phyloP scores from a whole-genome alignment of 2,888 invertebrate species.

The Criorhina ranunculi region DNA sequence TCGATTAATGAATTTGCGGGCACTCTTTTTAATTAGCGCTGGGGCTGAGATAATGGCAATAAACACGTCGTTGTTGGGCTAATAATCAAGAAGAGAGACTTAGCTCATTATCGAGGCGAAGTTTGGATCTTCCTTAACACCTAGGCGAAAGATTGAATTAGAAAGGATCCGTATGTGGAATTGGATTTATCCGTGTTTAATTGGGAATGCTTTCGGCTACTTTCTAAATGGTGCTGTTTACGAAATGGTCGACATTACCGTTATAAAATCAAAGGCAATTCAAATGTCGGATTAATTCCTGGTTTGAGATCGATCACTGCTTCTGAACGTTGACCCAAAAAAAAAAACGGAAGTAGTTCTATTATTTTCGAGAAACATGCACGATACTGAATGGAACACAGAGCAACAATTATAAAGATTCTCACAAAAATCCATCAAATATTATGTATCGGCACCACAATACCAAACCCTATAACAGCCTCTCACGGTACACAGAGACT shows the following conservation, averaged over 20 bases:
- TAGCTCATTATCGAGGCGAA: background rate
- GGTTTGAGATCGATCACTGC: too few species aligned
- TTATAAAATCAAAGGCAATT: too few species aligned
- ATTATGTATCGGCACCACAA: too few species aligned
- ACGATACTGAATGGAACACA: too few species aligned
- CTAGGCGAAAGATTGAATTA: background rate
- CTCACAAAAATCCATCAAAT: too few species aligned
- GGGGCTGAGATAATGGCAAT: conserved; percentile 28
- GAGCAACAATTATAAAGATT: too few species aligned
- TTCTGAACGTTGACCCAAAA: too few species aligned
- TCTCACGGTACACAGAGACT: too few species aligned
- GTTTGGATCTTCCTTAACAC: background rate
- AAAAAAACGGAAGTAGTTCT: too few species aligned
- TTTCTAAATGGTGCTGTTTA: conserved; percentile 7
- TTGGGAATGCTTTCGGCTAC: conserved; percentile 1
- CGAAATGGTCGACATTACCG: background rate
- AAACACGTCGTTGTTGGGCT: conserved; percentile 12
- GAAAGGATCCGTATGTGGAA: conserved; percentile 2
- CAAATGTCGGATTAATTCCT: too few species aligned
- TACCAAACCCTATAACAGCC: too few species aligned
- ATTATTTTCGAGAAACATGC: too few species aligned
- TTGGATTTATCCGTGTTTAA: conserved; percentile 18
- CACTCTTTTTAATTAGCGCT: conserved; percentile 38
- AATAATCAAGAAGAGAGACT: conserved; percentile 5
- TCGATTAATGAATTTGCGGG: conserved; percentile 46